phyloP scores from a whole-genome alignment of 2,888 invertebrate species.

The Conchocele bisecta region DNA sequence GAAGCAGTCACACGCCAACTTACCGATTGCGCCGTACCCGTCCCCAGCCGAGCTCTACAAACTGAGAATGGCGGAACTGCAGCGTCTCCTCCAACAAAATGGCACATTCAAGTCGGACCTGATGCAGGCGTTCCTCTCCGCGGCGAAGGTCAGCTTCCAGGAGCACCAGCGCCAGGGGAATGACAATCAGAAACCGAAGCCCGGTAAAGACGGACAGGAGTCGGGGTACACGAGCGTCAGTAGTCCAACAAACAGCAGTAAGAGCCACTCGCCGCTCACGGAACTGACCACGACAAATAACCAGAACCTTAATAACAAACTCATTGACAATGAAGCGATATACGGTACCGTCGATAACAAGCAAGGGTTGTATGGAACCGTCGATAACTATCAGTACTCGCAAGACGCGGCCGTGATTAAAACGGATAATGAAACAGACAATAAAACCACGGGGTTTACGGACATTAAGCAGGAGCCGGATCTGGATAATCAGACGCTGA shows the following conservation, averaged over 20 bases:
- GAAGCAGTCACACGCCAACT: constrained; percentile 64
- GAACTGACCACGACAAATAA: constrained; percentile 3
- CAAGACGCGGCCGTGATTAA: constrained; percentile 5
- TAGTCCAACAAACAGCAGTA: constrained; percentile 68
- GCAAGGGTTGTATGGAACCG: neutral
- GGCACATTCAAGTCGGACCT: constrained; percentile 76
- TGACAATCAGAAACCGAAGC: constrained; percentile 52
- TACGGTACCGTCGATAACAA: no score
- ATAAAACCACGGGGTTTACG: neutral
- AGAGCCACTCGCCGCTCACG: constrained; percentile 65
- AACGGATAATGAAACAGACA: neutral
- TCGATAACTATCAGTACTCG: neutral
- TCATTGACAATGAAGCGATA: constrained; percentile 42
- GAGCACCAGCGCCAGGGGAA: constrained; percentile 68
- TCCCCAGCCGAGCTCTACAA: constrained; percentile 75
- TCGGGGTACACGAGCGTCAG: constrained; percentile 70
- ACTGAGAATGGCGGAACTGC: constrained; percentile 80
- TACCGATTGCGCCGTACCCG: constrained; percentile 81
- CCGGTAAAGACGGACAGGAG: constrained; percentile 44
- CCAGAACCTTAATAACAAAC: constrained; percentile 29
- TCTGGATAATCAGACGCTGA: constrained; percentile 49
- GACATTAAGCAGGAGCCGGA: constrained; percentile 47
- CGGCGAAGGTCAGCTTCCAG: constrained; percentile 74
- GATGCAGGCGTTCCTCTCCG: constrained; percentile 76
- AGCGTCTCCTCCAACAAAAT: constrained; percentile 77